phyloP scores from a whole-genome alignment of 2,113 vertebrate species.

The Malurus alboscapulatus region DNA sequence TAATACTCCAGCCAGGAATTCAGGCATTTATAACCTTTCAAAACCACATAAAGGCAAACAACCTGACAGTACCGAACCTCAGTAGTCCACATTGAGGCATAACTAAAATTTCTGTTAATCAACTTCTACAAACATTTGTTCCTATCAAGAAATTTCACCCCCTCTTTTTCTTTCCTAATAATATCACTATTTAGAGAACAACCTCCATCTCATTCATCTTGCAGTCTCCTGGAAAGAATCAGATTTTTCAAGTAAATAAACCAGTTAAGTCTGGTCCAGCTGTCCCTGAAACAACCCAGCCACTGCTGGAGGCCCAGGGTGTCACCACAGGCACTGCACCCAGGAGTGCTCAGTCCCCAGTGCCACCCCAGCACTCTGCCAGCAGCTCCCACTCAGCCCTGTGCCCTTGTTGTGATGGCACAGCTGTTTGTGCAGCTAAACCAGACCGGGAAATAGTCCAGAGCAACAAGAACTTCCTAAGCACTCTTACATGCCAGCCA shows the following conservation, averaged over 20 bases:
- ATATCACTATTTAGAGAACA: not conserved
- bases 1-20: not conserved
- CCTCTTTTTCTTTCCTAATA: not conserved
- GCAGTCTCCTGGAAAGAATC: not conserved
- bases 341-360: not conserved
- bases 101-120: not conserved
- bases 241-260: not conserved
- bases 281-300: rapidly evolving
- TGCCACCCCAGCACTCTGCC: rapidly evolving
- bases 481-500: not conserved
- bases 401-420: not conserved
- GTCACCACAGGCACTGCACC: too few relatives aligned
- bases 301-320: rapidly evolving
- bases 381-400: not conserved
- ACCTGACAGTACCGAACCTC: not conserved
- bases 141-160: not conserved
- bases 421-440: not conserved
- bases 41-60: not conserved
- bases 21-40: not conserved
- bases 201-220: not conserved
- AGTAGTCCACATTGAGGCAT: not conserved
- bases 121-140: not conserved
- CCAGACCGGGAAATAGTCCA: not conserved
- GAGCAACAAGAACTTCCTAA: not conserved
- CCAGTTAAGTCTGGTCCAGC: not conserved